These are phyloP conservation scores for Hippopotamyrus pictus DNA, from an alignment of 2,797 vertebrate genomes.

Conservation along the genomic window DNA sequence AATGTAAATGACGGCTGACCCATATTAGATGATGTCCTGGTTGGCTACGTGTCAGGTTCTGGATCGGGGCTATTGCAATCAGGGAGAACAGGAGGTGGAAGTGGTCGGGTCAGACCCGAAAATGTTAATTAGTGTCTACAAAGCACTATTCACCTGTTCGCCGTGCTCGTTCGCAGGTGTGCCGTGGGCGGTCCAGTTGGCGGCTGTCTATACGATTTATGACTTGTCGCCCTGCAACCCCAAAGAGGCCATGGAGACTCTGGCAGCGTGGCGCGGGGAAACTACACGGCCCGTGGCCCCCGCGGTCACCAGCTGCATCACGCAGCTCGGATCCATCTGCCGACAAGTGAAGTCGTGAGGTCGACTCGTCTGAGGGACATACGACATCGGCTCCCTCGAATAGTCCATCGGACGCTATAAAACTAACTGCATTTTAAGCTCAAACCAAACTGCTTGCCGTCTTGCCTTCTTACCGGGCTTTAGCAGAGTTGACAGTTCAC, in stretches of 20 bases:
- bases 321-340: conserved; percentile 69
- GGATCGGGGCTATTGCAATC: background rate
- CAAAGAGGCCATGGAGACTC: conserved; percentile 63
- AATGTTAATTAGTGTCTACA: background rate
- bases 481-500: background rate
- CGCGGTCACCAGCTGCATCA: conserved; percentile 68
- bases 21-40: background rate
- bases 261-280: conserved; percentile 71
- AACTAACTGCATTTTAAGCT: background rate
- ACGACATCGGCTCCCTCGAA: background rate
- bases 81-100: background rate
- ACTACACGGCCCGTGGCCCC: conserved; percentile 56
- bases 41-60: background rate
- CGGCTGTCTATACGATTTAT: conserved; percentile 78
- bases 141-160: background rate
- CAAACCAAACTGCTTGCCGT: background rate
- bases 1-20: background rate
- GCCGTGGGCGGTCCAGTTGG: conserved; percentile 84
- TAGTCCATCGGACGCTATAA: background rate
- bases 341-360: conserved; percentile 40
- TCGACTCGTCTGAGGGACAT: background rate
- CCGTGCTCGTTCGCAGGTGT: conserved; percentile 61
- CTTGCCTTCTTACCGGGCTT: background rate
- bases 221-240: conserved; percentile 84
- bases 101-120: background rate